Evolutionary conservation across 37 sponge, comb jelly and placozoan species (phyloP).

Genomic region (Cliona cf. orientalis): DNA sequence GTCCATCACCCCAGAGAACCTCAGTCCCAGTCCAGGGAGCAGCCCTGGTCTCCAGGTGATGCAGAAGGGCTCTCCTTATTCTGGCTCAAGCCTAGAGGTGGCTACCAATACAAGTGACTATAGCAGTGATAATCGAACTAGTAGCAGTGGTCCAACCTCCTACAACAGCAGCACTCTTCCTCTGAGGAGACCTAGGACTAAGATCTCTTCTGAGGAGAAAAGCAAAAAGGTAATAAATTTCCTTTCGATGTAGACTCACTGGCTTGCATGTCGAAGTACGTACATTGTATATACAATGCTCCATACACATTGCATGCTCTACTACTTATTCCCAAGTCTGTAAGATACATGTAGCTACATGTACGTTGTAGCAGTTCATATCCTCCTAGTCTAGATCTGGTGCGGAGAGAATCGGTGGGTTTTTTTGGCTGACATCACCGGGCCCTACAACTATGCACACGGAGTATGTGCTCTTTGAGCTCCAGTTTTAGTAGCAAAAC

Average conservation of each 20-base stretch:
- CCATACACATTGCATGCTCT: too few relatives aligned
- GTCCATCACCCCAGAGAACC: conserved; percentile 56
- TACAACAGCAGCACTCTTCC: conserved; percentile 68
- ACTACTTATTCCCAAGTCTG: too few relatives aligned
- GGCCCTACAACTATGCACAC: too few relatives aligned
- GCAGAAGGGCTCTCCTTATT: neutral
- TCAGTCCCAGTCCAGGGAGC: conserved; percentile 32
- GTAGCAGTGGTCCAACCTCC: neutral
- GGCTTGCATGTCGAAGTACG: neutral
- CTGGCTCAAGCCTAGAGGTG: conserved; percentile 17
- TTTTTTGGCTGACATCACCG: too few relatives aligned
- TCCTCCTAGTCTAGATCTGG: too few relatives aligned
- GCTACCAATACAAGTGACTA: neutral
- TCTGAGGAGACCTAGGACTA: conserved; percentile 31
- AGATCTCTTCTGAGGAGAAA: conserved; percentile 39
- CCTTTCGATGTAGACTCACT: neutral
- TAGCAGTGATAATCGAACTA: neutral
- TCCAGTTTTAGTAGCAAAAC: too few relatives aligned
- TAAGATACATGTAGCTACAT: too few relatives aligned
- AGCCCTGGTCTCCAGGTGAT: neutral
- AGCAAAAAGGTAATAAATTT: conserved; percentile 39
- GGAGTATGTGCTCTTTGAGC: too few relatives aligned
- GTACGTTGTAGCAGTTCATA: too few relatives aligned
- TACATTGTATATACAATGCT: too few relatives aligned
- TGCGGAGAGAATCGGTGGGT: too few relatives aligned